Evolutionary conservation across 2,113 vertebrate species (phyloP), one percentile per base, ranked within the genome.

Genomic region (Melanocharis versteri): DNA sequence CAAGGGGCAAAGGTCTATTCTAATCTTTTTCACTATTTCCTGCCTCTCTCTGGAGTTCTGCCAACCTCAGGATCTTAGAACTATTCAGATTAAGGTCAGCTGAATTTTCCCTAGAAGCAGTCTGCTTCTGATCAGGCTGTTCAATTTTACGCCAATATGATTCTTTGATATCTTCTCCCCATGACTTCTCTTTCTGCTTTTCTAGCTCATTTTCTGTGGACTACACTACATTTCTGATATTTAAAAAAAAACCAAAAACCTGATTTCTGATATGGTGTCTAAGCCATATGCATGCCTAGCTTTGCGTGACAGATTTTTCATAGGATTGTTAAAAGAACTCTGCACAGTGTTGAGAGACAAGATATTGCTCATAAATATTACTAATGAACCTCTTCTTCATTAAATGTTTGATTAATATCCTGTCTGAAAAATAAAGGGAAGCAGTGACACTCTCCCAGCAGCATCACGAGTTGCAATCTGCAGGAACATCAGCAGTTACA

Each of bases 391-490:
- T 53, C 65, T 87, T 93, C 81, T 68, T 93, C 57, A 75, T 79
- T 60, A 87, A 79, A 40, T n/a, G 22, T 37, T 87, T 94, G 69
- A 89, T 89, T 87, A 92, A 94, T 45, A 85, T 91, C 77, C 83
- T 82, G 83, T 40, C 65, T 87, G 56, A 87, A 78, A 93, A 89
- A 94, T 75, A 92, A 94, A 92, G 81, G 56, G 76, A 92, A 94
- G 48, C 56, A 73, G 64, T 12, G 28, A 64, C 75, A 83, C 17
- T 79, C 61, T 60, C 56, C 31, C 31, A 64, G 81, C 69, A 92
- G 37, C 77, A 92, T 91, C 94, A 96, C 39, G 87, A 95, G 94
- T 89, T 92, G 48, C 68, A 60, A 1, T 66, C 51, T 90, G 64
- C 37, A 73, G 68, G 68, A 61, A 45, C 54, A 62, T 89, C 64